A percentile compares a stretch with the other conserved stretches of the same genome.
These are phyloP conservation scores for Sisyra nigra DNA, from an alignment of 2,888 invertebrate species.

Conservation along the genomic window DNA sequence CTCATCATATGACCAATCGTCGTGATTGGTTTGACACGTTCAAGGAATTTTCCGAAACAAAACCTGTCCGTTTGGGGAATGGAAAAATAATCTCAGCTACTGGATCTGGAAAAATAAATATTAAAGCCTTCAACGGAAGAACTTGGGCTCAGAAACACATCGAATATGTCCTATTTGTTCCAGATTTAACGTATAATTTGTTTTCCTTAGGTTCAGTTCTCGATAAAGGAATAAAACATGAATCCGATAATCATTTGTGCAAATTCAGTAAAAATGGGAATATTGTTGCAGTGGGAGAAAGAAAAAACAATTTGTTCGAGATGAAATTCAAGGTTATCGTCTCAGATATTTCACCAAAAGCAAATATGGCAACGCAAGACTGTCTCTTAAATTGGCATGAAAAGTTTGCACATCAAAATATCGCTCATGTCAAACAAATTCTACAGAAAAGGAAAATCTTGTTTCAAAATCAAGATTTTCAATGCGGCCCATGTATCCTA, in stretches of 20 bases:
- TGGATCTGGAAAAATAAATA: conserved; percentile 6
- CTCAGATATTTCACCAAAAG: no score
- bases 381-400: no score
- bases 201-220: conserved; percentile 10
- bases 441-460: no score
- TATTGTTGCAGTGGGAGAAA: conserved; percentile 11
- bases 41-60: not conserved
- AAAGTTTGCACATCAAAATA: no score
- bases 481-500: no score
- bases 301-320: conserved; percentile 12
- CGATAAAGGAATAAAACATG: conserved; percentile 13
- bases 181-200: conserved; percentile 9
- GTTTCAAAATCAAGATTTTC: no score
- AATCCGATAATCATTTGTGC: conserved; percentile 12
- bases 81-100: conserved; percentile 8
- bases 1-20: conserved; percentile 9
- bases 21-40: conserved; percentile 7
- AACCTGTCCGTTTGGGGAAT: conserved; percentile 8
- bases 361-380: no score
- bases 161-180: conserved; percentile 8
- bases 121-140: conserved; percentile 7
- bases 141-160: conserved; percentile 4
- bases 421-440: no score
- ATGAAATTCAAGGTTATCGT: conserved; percentile 16
- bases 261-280: conserved; percentile 11